Evolutionary conservation across 2,113 vertebrate genomes (phyloP), one percentile per base, ranked within the genome.

Genomic region (Ammodytes marinus): DNA sequence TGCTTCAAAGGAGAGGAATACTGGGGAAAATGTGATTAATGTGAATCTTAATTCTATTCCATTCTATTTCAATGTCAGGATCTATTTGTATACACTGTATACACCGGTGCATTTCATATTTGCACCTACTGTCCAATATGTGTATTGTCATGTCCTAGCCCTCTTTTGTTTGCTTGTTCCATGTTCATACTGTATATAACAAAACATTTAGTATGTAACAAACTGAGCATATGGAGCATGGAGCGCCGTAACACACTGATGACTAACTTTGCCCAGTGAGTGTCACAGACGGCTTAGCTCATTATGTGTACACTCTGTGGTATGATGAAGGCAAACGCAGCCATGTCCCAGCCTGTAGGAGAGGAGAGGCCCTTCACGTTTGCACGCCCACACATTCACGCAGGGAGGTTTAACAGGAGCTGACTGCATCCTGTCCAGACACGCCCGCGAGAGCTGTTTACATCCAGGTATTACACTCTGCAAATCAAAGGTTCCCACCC

Each of bases 401-500:
- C 58, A 77, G 46, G 65, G 59, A 87, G 80, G 65, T 80, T 93
- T 89, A 90, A 88, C 67, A 73, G 81, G 71, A 89, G 83, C 85
- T 79, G 73, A 75, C 84, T 74, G 57, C 74, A 77, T 91, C 95
- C 55, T 95, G 95, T 95, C 57, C 11, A 80, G 85, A 95, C 95
- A 93, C 82, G 95, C 91, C 92, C 81, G 0, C 79, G 50, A 71
- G 86, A 89, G 88, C 72, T 94, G 94, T 95, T 95, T 95, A 94
- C 92, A 94, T 94, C 84, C 80, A 93, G 66, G 80, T 80, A 91
- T 94, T 92, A 91, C 78, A 91, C 74, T 84, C 54, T 35, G 76
- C 75, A 77, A 40, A 46, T 46, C 72, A 27, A 59, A 0, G 57
- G 89, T 93, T 94, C 92, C 91, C 93, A 94, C 92, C 94, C 91